Conservation (phyloP, 2,113 vertebrate species). For the Halcyon senegalensis region DNA sequence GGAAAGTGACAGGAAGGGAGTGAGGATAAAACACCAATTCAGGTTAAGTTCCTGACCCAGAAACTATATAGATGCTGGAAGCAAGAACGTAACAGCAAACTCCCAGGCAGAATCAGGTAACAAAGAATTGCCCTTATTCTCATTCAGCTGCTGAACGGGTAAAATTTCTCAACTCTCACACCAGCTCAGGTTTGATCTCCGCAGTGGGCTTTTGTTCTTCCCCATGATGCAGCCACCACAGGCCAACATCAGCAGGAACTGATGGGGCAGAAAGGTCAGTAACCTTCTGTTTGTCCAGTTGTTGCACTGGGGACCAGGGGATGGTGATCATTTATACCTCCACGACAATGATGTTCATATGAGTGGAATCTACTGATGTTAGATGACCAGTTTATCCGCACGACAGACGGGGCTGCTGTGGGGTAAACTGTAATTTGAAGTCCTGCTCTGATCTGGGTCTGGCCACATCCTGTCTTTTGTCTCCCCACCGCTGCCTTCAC, state of each 20-base stretch:
- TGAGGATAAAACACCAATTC: not conserved
- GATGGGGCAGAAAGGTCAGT: not conserved
- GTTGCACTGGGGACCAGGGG: not conserved
- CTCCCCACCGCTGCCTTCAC: not conserved
- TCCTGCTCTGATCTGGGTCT: not conserved
- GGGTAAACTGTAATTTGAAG: not conserved
- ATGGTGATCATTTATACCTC: not conserved
- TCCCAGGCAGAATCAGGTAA: not conserved
- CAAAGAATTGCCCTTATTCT: not conserved
- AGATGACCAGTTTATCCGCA: not conserved
- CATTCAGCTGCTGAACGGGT: not conserved
- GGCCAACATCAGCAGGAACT: not conserved
- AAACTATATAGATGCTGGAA: not conserved
- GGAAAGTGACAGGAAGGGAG: not conserved
- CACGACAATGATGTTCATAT: not conserved
- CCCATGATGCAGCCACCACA: fast-evolving
- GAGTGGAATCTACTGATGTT: not conserved
- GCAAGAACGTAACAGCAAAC: not conserved
- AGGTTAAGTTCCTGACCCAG: not conserved
- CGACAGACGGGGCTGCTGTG: not conserved
- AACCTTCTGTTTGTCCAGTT: not conserved
- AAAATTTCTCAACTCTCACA: not conserved
- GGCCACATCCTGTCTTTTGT: not conserved
- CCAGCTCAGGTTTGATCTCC: not conserved
- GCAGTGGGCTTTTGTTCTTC: not conserved